A percentile compares a stretch with the other conserved stretches of the same genome.
These are phyloP conservation scores for Microtus californicus DNA, from an alignment of 2,797 vertebrate species.

Conservation along the genomic window DNA sequence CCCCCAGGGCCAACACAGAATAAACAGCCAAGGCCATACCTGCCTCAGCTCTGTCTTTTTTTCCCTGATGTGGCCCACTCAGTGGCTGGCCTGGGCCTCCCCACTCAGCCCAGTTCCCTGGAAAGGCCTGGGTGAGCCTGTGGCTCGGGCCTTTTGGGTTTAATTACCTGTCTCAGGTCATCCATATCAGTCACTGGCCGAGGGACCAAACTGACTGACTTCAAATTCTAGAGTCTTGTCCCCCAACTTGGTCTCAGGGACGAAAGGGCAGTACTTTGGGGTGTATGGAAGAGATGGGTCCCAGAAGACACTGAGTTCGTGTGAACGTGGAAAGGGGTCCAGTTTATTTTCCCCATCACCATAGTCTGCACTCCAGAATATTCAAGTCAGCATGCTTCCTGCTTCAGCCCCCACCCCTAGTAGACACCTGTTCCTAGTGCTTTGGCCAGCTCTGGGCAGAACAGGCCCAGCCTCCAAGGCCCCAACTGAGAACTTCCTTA, in stretches of 20 bases:
- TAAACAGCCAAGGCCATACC: slow-evolving; percentile 75
- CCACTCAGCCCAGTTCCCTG: rapidly evolving
- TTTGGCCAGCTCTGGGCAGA: not conserved
- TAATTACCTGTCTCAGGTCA: not conserved
- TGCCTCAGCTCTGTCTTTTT: not conserved
- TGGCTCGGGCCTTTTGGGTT: not conserved
- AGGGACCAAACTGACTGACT: not conserved
- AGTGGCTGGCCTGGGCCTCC: not conserved
- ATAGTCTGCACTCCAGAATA: not conserved
- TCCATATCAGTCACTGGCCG: not conserved
- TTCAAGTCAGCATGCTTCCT: not conserved
- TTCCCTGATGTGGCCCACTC: not conserved
- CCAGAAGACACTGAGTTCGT: not conserved
- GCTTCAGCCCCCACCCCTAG: not conserved
- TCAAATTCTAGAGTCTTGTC: not conserved
- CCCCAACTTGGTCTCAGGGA: not conserved
- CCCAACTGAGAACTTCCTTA: not conserved
- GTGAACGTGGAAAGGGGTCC: not conserved
- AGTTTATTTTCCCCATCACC: slow-evolving; percentile 53
- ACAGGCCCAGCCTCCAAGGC: not conserved
- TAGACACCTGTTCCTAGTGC: not conserved
- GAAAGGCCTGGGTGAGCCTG: not conserved
- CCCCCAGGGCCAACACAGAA: slow-evolving; percentile 54
- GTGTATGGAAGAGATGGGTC: not conserved
- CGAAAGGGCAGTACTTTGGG: not conserved